These are phyloP conservation scores for Hemicordylus capensis DNA, from an alignment of 2,113 vertebrate species.

Conservation along the genomic window DNA sequence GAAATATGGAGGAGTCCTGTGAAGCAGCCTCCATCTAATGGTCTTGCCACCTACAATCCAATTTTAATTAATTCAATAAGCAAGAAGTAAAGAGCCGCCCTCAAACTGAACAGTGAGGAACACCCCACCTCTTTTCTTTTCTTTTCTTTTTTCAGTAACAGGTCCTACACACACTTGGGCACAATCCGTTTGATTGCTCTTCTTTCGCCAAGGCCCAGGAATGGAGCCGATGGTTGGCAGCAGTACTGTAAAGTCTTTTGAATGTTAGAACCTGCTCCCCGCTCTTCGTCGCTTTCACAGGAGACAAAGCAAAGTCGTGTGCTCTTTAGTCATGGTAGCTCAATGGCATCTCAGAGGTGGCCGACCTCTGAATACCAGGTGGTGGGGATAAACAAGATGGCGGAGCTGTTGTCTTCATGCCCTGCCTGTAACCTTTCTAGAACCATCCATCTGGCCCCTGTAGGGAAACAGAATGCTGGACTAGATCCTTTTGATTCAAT, in stretches of 20 bases:
- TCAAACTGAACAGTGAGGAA: neutral
- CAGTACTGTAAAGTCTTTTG: neutral
- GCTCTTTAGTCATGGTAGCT: neutral
- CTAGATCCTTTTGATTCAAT: neutral
- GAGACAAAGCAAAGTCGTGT: neutral
- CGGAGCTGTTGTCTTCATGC: neutral
- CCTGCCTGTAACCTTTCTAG: neutral
- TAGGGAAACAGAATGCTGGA: neutral
- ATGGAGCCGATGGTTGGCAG: neutral
- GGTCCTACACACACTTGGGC: neutral
- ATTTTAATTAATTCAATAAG: neutral
- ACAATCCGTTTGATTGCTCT: neutral
- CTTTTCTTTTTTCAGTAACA: neutral
- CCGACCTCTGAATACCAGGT: neutral
- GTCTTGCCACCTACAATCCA: conserved; percentile 29
- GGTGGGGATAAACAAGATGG: neutral
- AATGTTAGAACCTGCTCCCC: conserved; percentile 3
- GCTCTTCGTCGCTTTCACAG: neutral
- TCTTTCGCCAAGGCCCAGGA: neutral
- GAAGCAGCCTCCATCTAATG: neutral
- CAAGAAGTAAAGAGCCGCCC: neutral
- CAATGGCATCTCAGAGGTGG: neutral
- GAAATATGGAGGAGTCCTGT: neutral
- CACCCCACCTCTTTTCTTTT: neutral
- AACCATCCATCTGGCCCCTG: neutral